These are phyloP conservation scores for Symphodus melops DNA, from an alignment of 2,113 vertebrate species.

Conservation along the genomic window DNA sequence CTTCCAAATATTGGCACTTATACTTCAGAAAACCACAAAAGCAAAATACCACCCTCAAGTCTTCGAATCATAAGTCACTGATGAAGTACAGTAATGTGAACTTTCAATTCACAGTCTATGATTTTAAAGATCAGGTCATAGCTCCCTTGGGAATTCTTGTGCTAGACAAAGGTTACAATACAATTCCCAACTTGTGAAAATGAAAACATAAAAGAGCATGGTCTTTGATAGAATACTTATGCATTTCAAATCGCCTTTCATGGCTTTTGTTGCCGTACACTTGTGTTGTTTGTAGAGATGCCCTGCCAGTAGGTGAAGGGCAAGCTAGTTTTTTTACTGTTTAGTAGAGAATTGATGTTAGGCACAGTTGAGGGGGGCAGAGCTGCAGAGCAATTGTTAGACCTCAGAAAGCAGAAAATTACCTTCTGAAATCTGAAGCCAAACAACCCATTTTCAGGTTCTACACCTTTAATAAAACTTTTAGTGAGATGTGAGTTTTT, in stretches of 20 bases:
- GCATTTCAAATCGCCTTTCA: not conserved
- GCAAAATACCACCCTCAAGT: too few species aligned
- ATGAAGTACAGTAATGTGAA: too few species aligned
- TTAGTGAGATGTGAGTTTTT: not conserved
- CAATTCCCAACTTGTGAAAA: too few species aligned
- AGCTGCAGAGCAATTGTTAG: slow-evolving; percentile 10
- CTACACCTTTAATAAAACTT: not conserved
- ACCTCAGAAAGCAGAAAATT: not conserved
- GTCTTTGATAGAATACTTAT: not conserved
- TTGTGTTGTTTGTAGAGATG: not conserved
- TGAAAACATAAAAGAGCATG: not conserved
- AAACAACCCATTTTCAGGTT: not conserved
- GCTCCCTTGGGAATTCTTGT: too few species aligned
- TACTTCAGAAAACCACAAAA: too few species aligned
- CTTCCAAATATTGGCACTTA: too few species aligned
- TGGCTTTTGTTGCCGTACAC: not conserved
- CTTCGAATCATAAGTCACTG: too few species aligned
- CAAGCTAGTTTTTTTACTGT: not conserved
- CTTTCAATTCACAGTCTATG: too few species aligned
- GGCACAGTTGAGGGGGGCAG: slow-evolving; percentile 14
- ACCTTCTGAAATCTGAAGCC: not conserved
- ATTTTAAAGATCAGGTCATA: too few species aligned
- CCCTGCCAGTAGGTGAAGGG: not conserved
- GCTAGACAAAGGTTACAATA: too few species aligned
- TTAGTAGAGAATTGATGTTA: slow-evolving; percentile 1